A percentile compares a stretch with the other conserved stretches of the same genome.
Conservation (phyloP, 2,797 vertebrate species). For the Pseudomugil tenellus region DNA sequence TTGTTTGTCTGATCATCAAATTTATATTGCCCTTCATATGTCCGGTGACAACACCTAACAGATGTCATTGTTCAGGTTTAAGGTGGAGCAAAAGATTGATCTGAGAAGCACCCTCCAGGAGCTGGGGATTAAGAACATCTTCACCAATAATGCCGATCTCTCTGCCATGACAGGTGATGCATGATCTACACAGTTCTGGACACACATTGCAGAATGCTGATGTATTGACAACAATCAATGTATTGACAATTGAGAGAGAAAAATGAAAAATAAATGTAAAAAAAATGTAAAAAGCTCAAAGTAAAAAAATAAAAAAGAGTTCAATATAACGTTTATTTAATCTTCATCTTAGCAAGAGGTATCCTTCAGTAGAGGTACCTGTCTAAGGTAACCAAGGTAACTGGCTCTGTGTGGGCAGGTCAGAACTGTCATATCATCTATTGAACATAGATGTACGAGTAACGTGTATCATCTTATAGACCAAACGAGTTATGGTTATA, state of each 20-base stretch:
- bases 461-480: not conserved
- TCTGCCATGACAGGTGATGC: slow-evolving; percentile 92
- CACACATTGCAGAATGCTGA: not conserved
- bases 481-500: not conserved
- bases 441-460: slow-evolving; percentile 67
- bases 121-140: slow-evolving; percentile 92
- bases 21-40: not conserved
- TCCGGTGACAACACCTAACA: not conserved
- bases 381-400: slow-evolving; percentile 78
- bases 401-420: slow-evolving; percentile 60
- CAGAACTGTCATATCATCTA: slow-evolving; percentile 50
- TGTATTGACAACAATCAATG: not conserved
- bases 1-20: not conserved
- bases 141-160: slow-evolving; percentile 90
- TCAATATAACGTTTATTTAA: slow-evolving; percentile 20
- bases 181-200: not conserved
- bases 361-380: slow-evolving; percentile 29
- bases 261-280: too few species aligned
- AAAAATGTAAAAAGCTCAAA: not conserved
- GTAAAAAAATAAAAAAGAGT: slow-evolving; percentile 7
- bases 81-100: slow-evolving; percentile 94
- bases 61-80: slow-evolving; percentile 84
- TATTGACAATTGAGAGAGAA: too few species aligned
- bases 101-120: slow-evolving; percentile 89
- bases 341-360: slow-evolving; percentile 39